phyloP scores from a whole-genome alignment of 2,888 invertebrate species.

The Ashinkailepas kermadecensis region DNA sequence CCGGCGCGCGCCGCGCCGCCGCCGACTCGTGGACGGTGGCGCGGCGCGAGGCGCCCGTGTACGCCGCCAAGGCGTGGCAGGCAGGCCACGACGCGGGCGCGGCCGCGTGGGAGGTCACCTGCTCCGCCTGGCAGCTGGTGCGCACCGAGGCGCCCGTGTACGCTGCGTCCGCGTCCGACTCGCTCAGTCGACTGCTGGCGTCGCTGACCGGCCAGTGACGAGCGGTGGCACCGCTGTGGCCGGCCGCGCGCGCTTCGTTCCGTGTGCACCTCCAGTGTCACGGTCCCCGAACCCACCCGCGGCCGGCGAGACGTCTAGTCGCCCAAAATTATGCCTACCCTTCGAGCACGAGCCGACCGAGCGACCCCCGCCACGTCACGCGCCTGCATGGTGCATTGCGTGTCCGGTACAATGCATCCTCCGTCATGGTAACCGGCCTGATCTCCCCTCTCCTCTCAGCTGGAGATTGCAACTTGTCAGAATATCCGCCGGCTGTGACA shows the following conservation, averaged over 20 bases:
- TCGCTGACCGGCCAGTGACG: neutral
- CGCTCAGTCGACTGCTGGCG: neutral
- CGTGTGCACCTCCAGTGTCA: too few species aligned
- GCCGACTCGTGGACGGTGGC: neutral
- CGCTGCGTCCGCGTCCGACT: neutral
- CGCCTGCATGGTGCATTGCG: neutral
- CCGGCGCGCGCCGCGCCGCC: neutral
- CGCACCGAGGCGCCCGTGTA: neutral
- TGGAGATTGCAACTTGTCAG: too few species aligned
- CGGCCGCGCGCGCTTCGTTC: too few species aligned
- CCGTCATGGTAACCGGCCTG: too few species aligned
- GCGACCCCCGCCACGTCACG: neutral
- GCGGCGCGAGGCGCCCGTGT: neutral
- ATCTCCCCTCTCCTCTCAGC: too few species aligned
- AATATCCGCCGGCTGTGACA: too few species aligned
- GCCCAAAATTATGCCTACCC: too few species aligned
- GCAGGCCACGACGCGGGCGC: too few species aligned
- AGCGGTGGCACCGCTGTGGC: neutral
- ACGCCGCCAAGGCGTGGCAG: neutral
- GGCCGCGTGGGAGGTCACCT: neutral
- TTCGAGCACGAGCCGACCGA: too few species aligned
- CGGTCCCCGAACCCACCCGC: too few species aligned
- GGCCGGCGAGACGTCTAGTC: too few species aligned
- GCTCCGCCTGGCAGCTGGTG: neutral
- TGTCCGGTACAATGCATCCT: too few species aligned